A percentile compares a stretch with the other conserved stretches of the same genome.
phyloP scores from a whole-genome alignment of 37 sponge, comb jelly and placozoan genomes.

The Lycopodina hypogea region DNA sequence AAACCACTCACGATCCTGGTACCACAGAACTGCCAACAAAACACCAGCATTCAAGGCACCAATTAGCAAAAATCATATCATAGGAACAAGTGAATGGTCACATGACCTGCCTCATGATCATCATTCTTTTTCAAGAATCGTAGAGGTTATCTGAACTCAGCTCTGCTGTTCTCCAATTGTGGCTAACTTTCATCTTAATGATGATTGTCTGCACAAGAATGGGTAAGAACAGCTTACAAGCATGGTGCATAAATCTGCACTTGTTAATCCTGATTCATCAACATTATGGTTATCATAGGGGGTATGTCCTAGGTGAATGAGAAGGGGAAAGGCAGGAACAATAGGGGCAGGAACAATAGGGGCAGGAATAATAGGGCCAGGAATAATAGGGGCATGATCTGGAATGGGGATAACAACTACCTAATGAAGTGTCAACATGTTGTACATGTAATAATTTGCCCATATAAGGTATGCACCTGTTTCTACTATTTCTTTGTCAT shows the following conservation, averaged over 20 bases:
- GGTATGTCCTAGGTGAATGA: no score
- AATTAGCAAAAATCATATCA: background rate
- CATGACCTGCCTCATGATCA: conserved; percentile 89
- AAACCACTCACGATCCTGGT: conserved; percentile 96
- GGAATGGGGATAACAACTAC: background rate
- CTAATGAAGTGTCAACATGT: background rate
- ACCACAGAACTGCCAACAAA: conserved; percentile 90
- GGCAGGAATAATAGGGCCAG: no score
- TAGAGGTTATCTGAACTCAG: conserved; percentile 29
- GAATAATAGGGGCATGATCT: no score
- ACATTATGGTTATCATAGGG: no score
- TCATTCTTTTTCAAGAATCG: conserved; percentile 94
- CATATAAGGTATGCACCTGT: no score
- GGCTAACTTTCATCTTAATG: conserved; percentile 76
- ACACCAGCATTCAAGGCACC: conserved; percentile 61
- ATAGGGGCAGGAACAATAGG: no score
- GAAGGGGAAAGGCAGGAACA: no score
- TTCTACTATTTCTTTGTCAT: conserved; percentile 74
- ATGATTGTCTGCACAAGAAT: conserved; percentile 59
- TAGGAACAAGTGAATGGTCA: background rate
- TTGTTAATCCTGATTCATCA: no score
- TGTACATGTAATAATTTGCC: no score
- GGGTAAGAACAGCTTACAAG: no score
- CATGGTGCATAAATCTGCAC: no score
- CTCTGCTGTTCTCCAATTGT: conserved; percentile 85